A percentile compares a stretch with the other conserved stretches of the same genome.
Evolutionary conservation across 2,113 vertebrate species (phyloP).

Genomic region (Varanus salvator): DNA sequence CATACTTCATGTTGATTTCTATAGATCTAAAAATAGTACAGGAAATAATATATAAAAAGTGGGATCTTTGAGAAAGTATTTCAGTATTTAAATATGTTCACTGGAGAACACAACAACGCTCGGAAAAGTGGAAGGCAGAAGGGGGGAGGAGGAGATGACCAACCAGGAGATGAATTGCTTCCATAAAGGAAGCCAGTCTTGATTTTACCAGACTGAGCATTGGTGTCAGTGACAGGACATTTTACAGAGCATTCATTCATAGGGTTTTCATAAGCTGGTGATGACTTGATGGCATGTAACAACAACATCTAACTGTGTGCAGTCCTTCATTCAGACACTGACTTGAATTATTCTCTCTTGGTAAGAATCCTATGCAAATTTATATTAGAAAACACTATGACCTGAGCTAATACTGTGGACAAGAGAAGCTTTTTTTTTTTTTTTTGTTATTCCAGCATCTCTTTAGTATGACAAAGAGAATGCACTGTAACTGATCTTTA

Average conservation of each 20-base stretch:
- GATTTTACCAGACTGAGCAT: too few species aligned
- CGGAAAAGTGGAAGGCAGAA: too few species aligned
- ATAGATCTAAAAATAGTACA: not conserved
- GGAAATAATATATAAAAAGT: constrained; percentile 1
- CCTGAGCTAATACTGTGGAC: constrained; percentile 14
- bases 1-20: not conserved
- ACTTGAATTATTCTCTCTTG: constrained; percentile 49
- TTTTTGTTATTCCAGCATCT: constrained; percentile 54
- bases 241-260: too few species aligned
- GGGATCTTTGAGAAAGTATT: not conserved
- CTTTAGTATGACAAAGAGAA: constrained; percentile 41
- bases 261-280: too few species aligned
- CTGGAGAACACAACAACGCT: too few species aligned
- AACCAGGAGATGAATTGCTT: too few species aligned
- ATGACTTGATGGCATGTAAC: too few species aligned
- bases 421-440: constrained; percentile 55
- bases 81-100: constrained; percentile 2
- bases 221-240: too few species aligned
- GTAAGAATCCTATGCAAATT: constrained; percentile 45
- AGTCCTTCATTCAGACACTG: not conserved
- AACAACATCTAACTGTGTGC: not conserved
- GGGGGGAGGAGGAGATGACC: too few species aligned
- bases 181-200: too few species aligned
- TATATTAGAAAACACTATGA: constrained; percentile 28
- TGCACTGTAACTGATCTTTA: not conserved